Percentiles rank a stretch among this genome's conserved stretches.
These are phyloP conservation scores for Torymus auratus DNA, from an alignment of 2,888 invertebrate genomes.

Conservation along the genomic window DNA sequence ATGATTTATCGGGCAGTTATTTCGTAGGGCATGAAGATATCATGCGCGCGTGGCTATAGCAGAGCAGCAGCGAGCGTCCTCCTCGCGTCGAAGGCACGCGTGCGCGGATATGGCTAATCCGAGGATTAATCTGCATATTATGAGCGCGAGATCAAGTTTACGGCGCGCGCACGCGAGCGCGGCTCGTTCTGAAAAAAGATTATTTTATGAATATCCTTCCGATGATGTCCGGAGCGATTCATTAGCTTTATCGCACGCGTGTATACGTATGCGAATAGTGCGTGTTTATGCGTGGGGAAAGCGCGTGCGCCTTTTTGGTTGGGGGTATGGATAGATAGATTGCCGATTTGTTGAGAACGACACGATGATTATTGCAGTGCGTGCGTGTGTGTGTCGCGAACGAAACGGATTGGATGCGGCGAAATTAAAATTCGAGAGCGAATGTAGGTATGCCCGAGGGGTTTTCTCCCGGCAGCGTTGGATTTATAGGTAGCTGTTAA, in stretches of 20 bases:
- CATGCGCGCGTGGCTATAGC: conserved; percentile 10
- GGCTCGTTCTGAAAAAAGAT: background rate
- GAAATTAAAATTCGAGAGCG: too few relatives aligned
- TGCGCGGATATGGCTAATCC: conserved; percentile 18
- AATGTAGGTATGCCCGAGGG: too few relatives aligned
- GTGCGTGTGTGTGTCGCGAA: too few relatives aligned
- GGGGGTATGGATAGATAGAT: too few relatives aligned
- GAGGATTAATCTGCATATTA: conserved; percentile 45
- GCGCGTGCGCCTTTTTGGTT: too few relatives aligned
- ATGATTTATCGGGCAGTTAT: conserved; percentile 52
- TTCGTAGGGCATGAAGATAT: conserved; percentile 51
- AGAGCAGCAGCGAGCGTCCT: background rate
- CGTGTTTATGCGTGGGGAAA: background rate
- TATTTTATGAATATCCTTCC: conserved; percentile 31
- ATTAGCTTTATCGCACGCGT: conserved; percentile 33
- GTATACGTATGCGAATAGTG: too few relatives aligned
- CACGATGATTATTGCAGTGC: too few relatives aligned
- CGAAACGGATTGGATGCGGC: too few relatives aligned
- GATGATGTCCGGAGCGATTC: conserved; percentile 27
- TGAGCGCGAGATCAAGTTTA: conserved; percentile 10
- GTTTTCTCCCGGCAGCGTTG: too few relatives aligned
- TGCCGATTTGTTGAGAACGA: too few relatives aligned
- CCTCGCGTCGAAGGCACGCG: conserved; percentile 7
- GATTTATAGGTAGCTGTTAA: too few relatives aligned
- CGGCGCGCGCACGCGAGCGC: background rate